Percentiles rank a stretch among this genome's conserved stretches.
These are phyloP conservation scores for Steinernema scapterisci DNA, from an alignment of 2,888 invertebrate species.

Conservation along the genomic window DNA sequence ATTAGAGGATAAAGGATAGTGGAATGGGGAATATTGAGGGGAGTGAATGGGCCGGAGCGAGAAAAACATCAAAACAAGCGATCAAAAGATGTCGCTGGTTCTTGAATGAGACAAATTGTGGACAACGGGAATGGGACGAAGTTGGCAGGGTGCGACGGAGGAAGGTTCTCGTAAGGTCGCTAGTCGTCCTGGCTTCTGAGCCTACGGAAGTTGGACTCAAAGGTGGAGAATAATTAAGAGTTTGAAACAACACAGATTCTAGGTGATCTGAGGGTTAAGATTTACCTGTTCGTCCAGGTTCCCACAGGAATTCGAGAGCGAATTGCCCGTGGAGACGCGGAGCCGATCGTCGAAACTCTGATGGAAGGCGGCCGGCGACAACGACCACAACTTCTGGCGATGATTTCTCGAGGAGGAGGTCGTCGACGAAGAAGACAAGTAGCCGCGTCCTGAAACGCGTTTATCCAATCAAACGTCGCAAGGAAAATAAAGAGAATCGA, in stretches of 20 bases:
- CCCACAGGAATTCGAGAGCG: conserved; percentile 46
- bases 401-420: background rate
- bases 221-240: too few species aligned
- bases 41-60: background rate
- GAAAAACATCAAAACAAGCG: conserved; percentile 29
- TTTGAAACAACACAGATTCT: too few species aligned
- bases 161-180: too few species aligned
- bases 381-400: conserved; percentile 40
- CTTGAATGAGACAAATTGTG: background rate
- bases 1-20: background rate
- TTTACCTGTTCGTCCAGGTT: conserved; percentile 45
- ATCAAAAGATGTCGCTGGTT: conserved; percentile 24
- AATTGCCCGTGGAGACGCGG: conserved; percentile 22
- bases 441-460: conserved; percentile 27
- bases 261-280: background rate
- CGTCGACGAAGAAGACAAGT: conserved; percentile 7
- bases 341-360: conserved; percentile 43
- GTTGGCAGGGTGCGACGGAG: too few species aligned
- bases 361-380: conserved; percentile 41
- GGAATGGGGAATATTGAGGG: background rate
- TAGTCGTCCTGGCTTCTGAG: too few species aligned
- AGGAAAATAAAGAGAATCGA: background rate
- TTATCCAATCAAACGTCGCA: conserved; percentile 9
- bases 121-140: too few species aligned
- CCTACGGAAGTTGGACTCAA: too few species aligned